Evolutionary conservation across 2,888 invertebrate genomes (phyloP).

Genomic region (Agonopterix subpropinquella): DNA sequence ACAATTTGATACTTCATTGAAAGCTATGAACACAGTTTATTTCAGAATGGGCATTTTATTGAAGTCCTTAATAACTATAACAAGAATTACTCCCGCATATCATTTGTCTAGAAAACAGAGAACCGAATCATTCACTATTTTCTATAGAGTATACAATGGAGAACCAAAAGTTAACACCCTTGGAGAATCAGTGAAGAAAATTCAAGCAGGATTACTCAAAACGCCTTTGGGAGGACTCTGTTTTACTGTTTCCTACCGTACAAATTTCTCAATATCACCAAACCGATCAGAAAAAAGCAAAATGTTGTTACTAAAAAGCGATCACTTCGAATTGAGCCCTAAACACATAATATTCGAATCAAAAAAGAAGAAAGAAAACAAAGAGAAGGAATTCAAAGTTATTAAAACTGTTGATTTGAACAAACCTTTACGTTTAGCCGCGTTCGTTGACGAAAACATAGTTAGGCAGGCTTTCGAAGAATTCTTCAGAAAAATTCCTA

Average conservation of each 20-base stretch:
- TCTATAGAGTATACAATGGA: constrained; percentile 90
- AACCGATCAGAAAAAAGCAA: constrained; percentile 82
- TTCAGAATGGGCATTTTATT: constrained; percentile 94
- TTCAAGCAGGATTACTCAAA: constrained; percentile 89
- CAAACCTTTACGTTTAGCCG: constrained; percentile 83
- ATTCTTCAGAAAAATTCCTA: constrained; percentile 50
- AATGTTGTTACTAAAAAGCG: constrained; percentile 90
- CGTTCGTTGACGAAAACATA: constrained; percentile 79
- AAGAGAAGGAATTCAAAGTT: constrained; percentile 41
- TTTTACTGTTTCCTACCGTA: constrained; percentile 90
- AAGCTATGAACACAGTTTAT: constrained; percentile 89
- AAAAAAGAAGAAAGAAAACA: constrained; percentile 76
- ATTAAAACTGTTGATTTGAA: constrained; percentile 76
- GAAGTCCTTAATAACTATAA: constrained; percentile 92
- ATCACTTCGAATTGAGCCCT: constrained; percentile 90
- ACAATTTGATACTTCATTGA: constrained; percentile 79
- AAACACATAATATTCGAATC: constrained; percentile 76
- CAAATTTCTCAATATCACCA: constrained; percentile 94
- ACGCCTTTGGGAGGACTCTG: constrained; percentile 91
- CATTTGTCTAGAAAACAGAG: constrained; percentile 92
- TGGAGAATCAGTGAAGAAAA: constrained; percentile 88
- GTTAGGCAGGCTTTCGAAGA: constrained; percentile 49
- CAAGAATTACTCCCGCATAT: constrained; percentile 95
- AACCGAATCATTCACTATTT: constrained; percentile 92
- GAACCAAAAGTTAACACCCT: constrained; percentile 84